These are phyloP conservation scores for Chionoecetes opilio DNA, from an alignment of 1,140 invertebrate species.

Conservation along the genomic window DNA sequence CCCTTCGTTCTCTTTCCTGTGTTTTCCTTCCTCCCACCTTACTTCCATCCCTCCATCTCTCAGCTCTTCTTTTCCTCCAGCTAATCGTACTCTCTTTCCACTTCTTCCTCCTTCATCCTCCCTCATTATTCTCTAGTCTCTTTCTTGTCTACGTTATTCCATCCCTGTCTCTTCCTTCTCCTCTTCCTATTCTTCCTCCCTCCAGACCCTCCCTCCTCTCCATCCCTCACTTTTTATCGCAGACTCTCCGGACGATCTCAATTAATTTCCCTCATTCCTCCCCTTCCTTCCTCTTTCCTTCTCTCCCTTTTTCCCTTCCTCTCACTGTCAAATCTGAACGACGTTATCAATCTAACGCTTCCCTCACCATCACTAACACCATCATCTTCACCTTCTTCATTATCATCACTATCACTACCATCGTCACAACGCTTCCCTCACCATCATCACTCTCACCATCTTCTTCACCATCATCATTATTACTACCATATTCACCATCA, in stretches of 20 bases:
- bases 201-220: neutral
- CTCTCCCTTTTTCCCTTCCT: neutral
- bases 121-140: neutral
- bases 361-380: neutral
- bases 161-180: neutral
- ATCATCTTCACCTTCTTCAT: neutral
- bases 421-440: too few species aligned
- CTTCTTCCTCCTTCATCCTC: neutral
- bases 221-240: neutral
- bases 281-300: neutral
- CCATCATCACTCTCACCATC: neutral
- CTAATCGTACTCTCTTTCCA: neutral
- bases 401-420: neutral
- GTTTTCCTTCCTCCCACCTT: neutral
- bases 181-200: neutral
- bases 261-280: constrained; percentile 9
- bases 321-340: neutral
- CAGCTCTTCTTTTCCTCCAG: neutral
- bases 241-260: neutral
- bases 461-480: neutral
- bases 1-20: neutral
- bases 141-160: neutral
- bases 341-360: neutral
- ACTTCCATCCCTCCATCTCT: neutral
- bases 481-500: neutral